Base-by-base conservation (phyloP, 2,888 invertebrate genomes). In the Digitonthophagus gazella region DNA sequence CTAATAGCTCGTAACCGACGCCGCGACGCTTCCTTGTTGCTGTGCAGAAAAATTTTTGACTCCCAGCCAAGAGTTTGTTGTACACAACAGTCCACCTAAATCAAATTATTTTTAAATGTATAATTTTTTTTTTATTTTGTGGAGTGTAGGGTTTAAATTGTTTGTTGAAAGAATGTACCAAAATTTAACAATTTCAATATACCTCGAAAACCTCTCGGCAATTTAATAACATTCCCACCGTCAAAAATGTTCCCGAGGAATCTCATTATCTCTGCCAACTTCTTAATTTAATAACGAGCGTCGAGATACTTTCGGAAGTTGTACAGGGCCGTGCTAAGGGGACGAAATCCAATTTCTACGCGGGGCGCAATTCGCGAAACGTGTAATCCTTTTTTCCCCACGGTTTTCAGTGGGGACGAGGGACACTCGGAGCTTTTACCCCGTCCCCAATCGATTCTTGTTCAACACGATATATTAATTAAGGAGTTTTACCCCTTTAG, bases 281-380 rank as follows among this genome's bases (percentile, higher is more conserved):
- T 61, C 61, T 61, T 61, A 61, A 61, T 61, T 61, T 61, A 61
- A 61, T 61, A 61, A 61, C 61, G 61, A 61, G 61, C 19, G n/a
- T 20, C 61, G 20, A 61, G 20, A 61, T 61, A 61, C 61, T 61
- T 61, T 61, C 18, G 19, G 20, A 61, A 61, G 19, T 61, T 61
- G 18, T 15, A 15, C n/a, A 14, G 57, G 57, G 15, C 57, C 18
- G 19, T 2, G 61, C 20, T 16, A 61, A 19, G n/a, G 19, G 61
- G 61, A 61, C 20, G 18, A 61, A 61, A 61, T 61, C 61, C n/a
- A 61, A 61, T 61, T 44, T 19, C 61, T 15, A 19, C 18, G n/a
- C n/a, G 61, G 18, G 18, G 61, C 20, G 20, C 20, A 61, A 61
- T 61, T 61, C 20, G 18, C 61, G 20, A 18, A 61, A 61, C 16